Evolutionary conservation across 1,140 invertebrate genomes (phyloP), one percentile per base, ranked within the genome.

Genomic region (Lasioglossum albipes): DNA sequence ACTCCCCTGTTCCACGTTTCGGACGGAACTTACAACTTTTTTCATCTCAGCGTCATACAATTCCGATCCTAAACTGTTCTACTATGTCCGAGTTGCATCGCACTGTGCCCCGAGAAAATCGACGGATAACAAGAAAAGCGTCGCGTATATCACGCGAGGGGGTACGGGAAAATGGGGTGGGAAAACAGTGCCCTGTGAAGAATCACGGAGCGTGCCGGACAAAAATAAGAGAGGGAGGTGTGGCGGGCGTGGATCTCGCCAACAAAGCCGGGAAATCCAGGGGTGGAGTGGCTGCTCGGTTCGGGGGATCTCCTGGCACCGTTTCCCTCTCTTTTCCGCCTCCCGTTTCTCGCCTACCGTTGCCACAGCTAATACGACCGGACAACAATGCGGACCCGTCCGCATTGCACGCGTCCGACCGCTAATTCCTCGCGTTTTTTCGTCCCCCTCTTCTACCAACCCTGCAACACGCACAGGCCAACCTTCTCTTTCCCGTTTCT

Each of bases 381-480:
- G 89, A 91, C 88, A 91, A 91, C 90, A 91, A 91, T 91, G 85
- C 89, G 10, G 69, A 66, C 72, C 77, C 77, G 82, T 89, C 79
- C 84, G 75, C 87, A 77, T 88, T 89, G 89, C 90, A 91, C 90
- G 89, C 90, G 89, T 87, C 87, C 85, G 75, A 89, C 87, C 90
- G 83, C 90, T 91, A 90, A 90, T 91, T 90, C 89, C 85, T 87
- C 84, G 84, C 86, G 86, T 90, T 91, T 90, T 88, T 89, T 87
- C 79, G 79, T 86, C 2, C 27, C 69, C 42, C 76, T 31, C 36
- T 36, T 36, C 36, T 57, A 64, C 76, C 57, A 20, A 36, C 22
- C 71, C 20, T 41, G 13, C 62, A 36, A 36, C 54, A 41, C 69
- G 31, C 41, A 68, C 27, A 31, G 27, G 18, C 41, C 52, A 42